Percentiles rank a stretch among this genome's conserved stretches.
These are phyloP conservation scores for Artemia sinica DNA, from an alignment of 2,888 invertebrate species.

Conservation along the genomic window DNA sequence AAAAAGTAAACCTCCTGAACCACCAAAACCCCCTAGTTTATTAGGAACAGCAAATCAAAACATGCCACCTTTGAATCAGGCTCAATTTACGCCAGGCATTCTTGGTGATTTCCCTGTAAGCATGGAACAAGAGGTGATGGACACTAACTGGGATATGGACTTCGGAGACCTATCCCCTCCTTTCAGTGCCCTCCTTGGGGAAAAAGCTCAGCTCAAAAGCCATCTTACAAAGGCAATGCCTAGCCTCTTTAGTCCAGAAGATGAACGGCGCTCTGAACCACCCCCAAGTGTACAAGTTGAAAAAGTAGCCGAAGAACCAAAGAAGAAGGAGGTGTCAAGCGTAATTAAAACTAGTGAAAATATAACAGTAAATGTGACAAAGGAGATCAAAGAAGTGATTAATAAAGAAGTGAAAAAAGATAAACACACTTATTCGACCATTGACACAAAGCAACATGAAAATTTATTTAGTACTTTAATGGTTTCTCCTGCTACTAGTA, in stretches of 20 bases:
- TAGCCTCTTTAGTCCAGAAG: neutral
- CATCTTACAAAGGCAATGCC: neutral
- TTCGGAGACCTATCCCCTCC: neutral
- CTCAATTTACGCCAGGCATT: neutral
- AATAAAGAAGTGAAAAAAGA: slow-evolving; percentile 6
- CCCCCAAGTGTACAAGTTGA: too few relatives aligned
- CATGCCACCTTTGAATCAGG: neutral
- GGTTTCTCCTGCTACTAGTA: slow-evolving; percentile 8
- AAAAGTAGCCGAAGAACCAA: too few relatives aligned
- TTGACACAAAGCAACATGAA: neutral
- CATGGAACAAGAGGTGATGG: slow-evolving; percentile 10
- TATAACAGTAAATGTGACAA: neutral
- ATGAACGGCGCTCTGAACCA: neutral
- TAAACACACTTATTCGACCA: neutral
- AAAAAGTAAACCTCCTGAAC: neutral
- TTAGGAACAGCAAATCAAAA: neutral
- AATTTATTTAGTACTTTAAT: slow-evolving; percentile 7
- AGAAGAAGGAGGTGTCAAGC: too few relatives aligned
- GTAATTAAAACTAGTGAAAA: too few relatives aligned
- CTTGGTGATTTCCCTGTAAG: slow-evolving; percentile 1
- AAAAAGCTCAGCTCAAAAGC: neutral
- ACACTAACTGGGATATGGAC: neutral
- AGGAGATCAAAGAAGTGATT: neutral
- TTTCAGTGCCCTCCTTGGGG: neutral
- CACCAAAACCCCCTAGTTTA: neutral